Conservation (phyloP, 2,797 vertebrate species). For the Zalophus californianus region DNA sequence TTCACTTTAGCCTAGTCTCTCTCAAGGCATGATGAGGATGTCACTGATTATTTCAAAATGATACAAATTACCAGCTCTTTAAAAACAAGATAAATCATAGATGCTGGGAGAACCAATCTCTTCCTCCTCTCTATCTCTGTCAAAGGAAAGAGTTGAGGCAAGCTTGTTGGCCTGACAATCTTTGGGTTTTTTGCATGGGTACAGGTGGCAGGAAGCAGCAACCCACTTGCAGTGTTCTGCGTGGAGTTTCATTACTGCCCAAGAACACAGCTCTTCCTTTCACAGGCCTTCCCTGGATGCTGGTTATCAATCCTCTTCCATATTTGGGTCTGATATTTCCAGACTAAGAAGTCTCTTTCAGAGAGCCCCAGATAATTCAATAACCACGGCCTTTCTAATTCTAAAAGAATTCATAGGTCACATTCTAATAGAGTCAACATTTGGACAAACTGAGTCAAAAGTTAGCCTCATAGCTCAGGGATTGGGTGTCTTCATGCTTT, state of each 20-base stretch:
- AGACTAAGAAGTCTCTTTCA: background rate
- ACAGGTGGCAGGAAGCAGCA: background rate
- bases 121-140: background rate
- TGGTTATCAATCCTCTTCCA: background rate
- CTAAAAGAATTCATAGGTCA: background rate
- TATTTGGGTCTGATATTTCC: background rate
- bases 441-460: background rate
- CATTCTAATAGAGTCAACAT: background rate
- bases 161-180: background rate
- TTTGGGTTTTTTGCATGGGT: background rate
- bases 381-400: background rate
- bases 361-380: background rate
- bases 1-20: background rate
- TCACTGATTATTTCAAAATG: slow-evolving; percentile 55
- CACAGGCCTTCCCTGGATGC: background rate
- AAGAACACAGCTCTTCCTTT: background rate
- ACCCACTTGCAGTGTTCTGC: background rate
- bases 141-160: background rate
- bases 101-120: background rate
- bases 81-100: slow-evolving; percentile 38
- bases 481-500: background rate
- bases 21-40: slow-evolving; percentile 39
- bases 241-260: background rate
- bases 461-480: background rate
- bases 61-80: slow-evolving; percentile 50